Percentiles rank a stretch among this genome's conserved stretches.
phyloP scores from a whole-genome alignment of 1,140 invertebrate genomes.

The Babylonia areolata region DNA sequence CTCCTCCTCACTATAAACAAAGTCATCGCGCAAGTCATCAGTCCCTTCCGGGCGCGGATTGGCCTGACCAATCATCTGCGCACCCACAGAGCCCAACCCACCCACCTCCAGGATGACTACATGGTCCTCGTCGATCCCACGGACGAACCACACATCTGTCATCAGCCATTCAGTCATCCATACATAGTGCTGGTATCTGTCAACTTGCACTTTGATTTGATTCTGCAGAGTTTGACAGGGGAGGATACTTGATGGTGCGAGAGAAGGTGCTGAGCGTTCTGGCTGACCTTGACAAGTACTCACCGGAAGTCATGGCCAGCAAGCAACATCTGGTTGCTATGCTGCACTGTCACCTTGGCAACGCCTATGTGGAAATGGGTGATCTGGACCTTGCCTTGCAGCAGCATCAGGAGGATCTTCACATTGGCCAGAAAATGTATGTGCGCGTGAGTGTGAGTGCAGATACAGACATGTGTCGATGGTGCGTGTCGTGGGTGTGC shows the following conservation, averaged over 20 bases:
- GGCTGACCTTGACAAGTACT: constrained; percentile 18
- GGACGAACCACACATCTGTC: too few relatives aligned
- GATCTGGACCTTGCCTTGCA: constrained; percentile 28
- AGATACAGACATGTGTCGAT: too few relatives aligned
- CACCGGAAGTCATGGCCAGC: neutral
- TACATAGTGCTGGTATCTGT: too few relatives aligned
- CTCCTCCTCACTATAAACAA: too few relatives aligned
- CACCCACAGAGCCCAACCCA: too few relatives aligned
- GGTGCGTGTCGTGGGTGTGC: too few relatives aligned
- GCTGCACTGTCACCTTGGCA: constrained; percentile 33
- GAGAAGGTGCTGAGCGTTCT: neutral
- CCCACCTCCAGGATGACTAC: too few relatives aligned
- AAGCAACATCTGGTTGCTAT: neutral
- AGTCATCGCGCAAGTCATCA: too few relatives aligned
- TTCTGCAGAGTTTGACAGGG: neutral
- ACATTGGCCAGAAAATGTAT: constrained; percentile 29
- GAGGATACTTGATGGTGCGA: neutral
- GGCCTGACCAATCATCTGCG: too few relatives aligned
- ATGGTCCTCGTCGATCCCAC: too few relatives aligned
- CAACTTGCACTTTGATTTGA: neutral
- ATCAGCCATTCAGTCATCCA: too few relatives aligned
- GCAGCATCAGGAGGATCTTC: constrained; percentile 18
- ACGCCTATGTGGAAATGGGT: constrained; percentile 17
- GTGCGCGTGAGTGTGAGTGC: neutral
- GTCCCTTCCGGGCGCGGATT: too few relatives aligned